These are phyloP conservation scores for Neotoma lepida DNA, from an alignment of 2,113 vertebrate genomes.

Conservation along the genomic window DNA sequence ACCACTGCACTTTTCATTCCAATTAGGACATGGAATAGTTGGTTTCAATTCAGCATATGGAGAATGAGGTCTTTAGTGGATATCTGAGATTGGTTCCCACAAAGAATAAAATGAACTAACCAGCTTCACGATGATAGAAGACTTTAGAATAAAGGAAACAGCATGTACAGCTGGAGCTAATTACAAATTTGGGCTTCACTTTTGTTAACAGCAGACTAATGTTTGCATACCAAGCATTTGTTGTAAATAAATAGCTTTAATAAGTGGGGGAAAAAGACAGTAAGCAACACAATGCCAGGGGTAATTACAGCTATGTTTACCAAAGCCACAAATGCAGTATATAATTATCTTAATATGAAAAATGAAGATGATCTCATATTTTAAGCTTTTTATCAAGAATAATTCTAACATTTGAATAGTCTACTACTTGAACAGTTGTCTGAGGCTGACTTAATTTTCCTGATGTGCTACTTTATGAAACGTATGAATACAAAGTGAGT, in stretches of 20 bases:
- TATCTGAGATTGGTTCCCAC: constrained; percentile 61
- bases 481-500: constrained; percentile 18
- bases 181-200: constrained; percentile 79
- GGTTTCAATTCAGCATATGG: constrained; percentile 59
- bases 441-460: constrained; percentile 64
- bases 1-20: not conserved
- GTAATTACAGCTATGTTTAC: constrained; percentile 75
- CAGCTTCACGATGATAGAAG: constrained; percentile 64
- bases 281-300: constrained; percentile 63
- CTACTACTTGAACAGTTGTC: constrained; percentile 59
- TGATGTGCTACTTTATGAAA: constrained; percentile 40
- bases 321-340: constrained; percentile 74
- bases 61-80: constrained; percentile 61
- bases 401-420: constrained; percentile 68
- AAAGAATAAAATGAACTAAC: constrained; percentile 74
- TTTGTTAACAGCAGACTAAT: constrained; percentile 76
- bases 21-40: constrained; percentile 36
- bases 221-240: constrained; percentile 76
- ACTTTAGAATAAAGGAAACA: constrained; percentile 71
- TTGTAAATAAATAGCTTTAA: constrained; percentile 80
- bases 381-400: constrained; percentile 71
- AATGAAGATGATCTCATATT: constrained; percentile 75
- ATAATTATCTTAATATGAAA: constrained; percentile 80
- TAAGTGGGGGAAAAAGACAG: constrained; percentile 50
- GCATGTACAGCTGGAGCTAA: constrained; percentile 78